Evolutionary conservation across 2,888 invertebrate genomes (phyloP), one percentile per base, ranked within the genome.

Genomic region (Dromius quadrimaculatus): DNA sequence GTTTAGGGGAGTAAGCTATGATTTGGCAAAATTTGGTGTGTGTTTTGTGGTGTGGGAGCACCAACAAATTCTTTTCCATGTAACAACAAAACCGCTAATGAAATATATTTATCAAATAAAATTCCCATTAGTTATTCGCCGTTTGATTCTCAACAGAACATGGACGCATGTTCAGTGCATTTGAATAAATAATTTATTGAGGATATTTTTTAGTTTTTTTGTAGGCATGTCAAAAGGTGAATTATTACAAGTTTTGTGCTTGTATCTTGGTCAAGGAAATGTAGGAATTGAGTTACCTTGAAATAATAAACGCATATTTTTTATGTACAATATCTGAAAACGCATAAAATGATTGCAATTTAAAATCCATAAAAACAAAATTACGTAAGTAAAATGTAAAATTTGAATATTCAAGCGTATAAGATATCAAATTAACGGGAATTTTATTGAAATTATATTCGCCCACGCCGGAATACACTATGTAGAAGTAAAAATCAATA

Each of bases 171-270:
- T 28, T 17, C 6, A 54, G 41, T 38, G 38, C 61, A 41, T 61
- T 61, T 61, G 22, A 61, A 61, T 61, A 38, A 38, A 61, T 61
- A 61, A 61, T 36, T 61, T 61, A 61, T 61, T 13, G 22, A 61
- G 11, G 41, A 61, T 61, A 61, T 61, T 61, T 41, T 38, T 41
- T 11, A 38, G 34, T 41, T 61, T 38, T 32, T 62, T 43, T 43
- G 43, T 62, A 15, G 0, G 50, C 50, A 28, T 9, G 50, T 54
- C 50, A 54, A 28, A 54, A 23, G 13, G 50, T 54, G 28, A 54
- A 54, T 54, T 54, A 54, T 54, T 28, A 54, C 28, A 54, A 54
- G 28, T 54, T 54, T 54, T 54, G 50, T 32, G 28, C 13, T 13
- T 54, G 28, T 28, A 54, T 54, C 50, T 54, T 54, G 50, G 50